Percentiles rank a stretch among this genome's conserved stretches.
Conservation (phyloP, 2,888 invertebrate species). For the Nemapogon koenigi region DNA sequence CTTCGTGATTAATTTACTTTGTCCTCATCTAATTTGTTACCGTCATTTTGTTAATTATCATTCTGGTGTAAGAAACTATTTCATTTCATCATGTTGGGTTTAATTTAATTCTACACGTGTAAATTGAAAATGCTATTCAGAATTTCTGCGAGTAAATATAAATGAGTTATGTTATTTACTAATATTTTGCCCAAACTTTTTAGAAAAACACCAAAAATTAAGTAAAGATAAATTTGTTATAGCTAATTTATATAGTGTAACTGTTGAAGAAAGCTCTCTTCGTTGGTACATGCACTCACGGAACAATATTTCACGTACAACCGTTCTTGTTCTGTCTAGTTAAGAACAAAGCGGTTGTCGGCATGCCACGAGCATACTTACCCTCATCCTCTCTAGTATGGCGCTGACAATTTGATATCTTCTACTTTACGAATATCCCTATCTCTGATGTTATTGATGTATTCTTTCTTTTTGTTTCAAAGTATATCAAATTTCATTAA, state of each 20-base stretch:
- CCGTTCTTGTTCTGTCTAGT: background rate
- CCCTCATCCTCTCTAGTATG: too few species aligned
- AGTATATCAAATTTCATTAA: too few species aligned
- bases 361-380: conserved; percentile 1
- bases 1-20: conserved; percentile 8
- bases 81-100: background rate
- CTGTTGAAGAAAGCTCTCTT: conserved; percentile 7
- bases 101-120: conserved; percentile 2
- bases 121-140: background rate
- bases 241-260: conserved; percentile 3
- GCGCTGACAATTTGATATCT: too few species aligned
- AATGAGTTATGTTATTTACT: too few species aligned
- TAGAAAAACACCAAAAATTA: background rate
- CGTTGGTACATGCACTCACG: conserved; percentile 6
- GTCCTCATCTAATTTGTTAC: conserved; percentile 9
- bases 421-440: too few species aligned
- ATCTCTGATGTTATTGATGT: too few species aligned
- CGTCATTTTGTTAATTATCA: conserved; percentile 9
- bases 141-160: background rate
- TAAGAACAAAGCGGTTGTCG: conserved; percentile 7
- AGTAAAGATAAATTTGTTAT: background rate
- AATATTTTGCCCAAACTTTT: background rate
- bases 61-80: conserved; percentile 5
- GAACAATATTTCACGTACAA: conserved; percentile 7
- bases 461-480: too few species aligned